These are phyloP conservation scores for Eupithecia centaureata DNA, from an alignment of 2,888 invertebrate genomes.

Conservation along the genomic window DNA sequence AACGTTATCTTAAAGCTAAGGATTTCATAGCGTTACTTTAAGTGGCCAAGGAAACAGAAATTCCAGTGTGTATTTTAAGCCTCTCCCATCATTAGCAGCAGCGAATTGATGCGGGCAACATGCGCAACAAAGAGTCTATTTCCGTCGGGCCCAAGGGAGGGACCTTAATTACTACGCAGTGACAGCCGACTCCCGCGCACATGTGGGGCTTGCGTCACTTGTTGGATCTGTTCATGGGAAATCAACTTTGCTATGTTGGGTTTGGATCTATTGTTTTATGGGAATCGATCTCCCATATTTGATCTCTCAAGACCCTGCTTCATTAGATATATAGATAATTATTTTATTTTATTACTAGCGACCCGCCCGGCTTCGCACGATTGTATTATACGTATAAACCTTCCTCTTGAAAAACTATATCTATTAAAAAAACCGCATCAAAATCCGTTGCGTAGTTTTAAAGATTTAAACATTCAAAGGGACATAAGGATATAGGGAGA, in stretches of 20 bases:
- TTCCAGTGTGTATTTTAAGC: conserved; percentile 2
- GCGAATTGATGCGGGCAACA: conserved; percentile 34
- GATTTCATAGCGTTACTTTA: background rate
- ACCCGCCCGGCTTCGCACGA: no score
- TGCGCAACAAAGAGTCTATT: conserved; percentile 59
- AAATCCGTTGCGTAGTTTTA: no score
- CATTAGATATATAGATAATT: no score
- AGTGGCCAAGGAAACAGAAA: background rate
- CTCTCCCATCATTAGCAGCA: conserved; percentile 26
- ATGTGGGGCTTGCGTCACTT: conserved; percentile 36
- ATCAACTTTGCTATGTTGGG: background rate
- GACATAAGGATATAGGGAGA: no score
- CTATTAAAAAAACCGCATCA: no score
- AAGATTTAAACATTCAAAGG: no score
- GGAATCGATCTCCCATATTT: no score
- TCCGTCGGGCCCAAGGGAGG: conserved; percentile 59
- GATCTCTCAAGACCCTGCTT: background rate
- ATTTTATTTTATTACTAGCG: no score
- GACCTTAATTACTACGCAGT: conserved; percentile 60
- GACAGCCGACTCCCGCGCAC: conserved; percentile 61
- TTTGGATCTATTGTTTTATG: background rate
- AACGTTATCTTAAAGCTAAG: background rate
- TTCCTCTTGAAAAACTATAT: no score
- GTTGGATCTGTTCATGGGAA: background rate
- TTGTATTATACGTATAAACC: no score